Percentiles rank a stretch among this genome's conserved stretches.
phyloP scores from a whole-genome alignment of 2,797 vertebrate species.

The Nannoperca australis region DNA sequence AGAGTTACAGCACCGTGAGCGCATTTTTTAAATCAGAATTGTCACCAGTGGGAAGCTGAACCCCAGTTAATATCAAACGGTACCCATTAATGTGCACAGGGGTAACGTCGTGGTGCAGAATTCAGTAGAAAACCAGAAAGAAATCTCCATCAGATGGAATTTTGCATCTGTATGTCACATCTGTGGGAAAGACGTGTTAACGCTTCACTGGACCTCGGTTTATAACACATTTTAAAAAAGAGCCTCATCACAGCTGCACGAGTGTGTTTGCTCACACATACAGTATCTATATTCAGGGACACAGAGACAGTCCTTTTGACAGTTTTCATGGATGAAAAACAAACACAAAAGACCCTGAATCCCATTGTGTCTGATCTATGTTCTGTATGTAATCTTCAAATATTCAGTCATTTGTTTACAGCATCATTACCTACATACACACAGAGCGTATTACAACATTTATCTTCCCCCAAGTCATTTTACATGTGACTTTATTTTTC shows the following conservation, averaged over 20 bases:
- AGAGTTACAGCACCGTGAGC: slow-evolving; percentile 3
- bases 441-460: background rate
- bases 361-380: slow-evolving; percentile 6
- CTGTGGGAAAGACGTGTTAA: slow-evolving; percentile 56
- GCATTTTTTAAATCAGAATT: slow-evolving; percentile 32
- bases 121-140: slow-evolving; percentile 3
- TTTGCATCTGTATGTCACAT: slow-evolving; percentile 62
- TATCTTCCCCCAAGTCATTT: background rate
- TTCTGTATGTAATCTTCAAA: background rate
- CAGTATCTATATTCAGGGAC: slow-evolving; percentile 12
- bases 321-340: slow-evolving; percentile 34
- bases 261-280: slow-evolving; percentile 48
- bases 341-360: slow-evolving; percentile 13
- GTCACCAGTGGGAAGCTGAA: slow-evolving; percentile 9
- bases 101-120: background rate
- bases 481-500: background rate
- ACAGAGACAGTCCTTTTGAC: slow-evolving; percentile 22
- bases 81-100: slow-evolving; percentile 34
- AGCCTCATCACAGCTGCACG: slow-evolving; percentile 48
- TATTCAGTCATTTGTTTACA: slow-evolving; percentile 16
- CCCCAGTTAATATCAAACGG: slow-evolving; percentile 1
- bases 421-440: background rate
- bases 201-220: slow-evolving; percentile 39
- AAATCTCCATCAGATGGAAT: slow-evolving; percentile 58
- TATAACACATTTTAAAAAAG: slow-evolving; percentile 51